These are phyloP conservation scores for Oreotrochilus melanogaster DNA, from an alignment of 2,113 vertebrate species.

Conservation along the genomic window DNA sequence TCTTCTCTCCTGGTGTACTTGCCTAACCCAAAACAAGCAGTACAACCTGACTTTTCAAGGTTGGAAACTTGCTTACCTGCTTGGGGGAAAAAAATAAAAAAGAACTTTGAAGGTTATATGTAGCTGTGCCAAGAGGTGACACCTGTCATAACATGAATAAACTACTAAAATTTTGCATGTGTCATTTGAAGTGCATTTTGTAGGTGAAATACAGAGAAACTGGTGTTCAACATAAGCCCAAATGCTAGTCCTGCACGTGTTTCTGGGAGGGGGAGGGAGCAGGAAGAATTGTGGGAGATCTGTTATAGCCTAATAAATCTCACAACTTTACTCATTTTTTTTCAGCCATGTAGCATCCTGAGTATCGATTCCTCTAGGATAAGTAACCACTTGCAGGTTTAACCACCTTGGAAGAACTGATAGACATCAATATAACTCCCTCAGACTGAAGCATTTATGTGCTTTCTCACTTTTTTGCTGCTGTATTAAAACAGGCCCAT, in stretches of 20 bases:
- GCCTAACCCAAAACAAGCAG: background rate
- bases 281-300: background rate
- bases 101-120: background rate
- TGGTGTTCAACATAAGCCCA: background rate
- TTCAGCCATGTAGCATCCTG: background rate
- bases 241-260: background rate
- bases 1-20: background rate
- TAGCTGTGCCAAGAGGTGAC: conserved; percentile 13
- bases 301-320: background rate
- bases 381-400: background rate
- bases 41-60: background rate
- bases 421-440: background rate
- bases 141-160: conserved; percentile 45
- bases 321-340: background rate
- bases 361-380: background rate
- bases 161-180: background rate
- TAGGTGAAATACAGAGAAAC: conserved; percentile 28
- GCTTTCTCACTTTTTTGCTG: background rate
- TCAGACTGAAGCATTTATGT: background rate
- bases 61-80: conserved; percentile 41
- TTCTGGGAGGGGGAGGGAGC: background rate
- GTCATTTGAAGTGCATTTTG: background rate
- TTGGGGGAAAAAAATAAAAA: background rate
- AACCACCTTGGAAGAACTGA: background rate
- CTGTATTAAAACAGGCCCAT: background rate